Base-by-base conservation (phyloP, 35 echinoderm and acorn worm species). In the Heliocidaris tuberculata region DNA sequence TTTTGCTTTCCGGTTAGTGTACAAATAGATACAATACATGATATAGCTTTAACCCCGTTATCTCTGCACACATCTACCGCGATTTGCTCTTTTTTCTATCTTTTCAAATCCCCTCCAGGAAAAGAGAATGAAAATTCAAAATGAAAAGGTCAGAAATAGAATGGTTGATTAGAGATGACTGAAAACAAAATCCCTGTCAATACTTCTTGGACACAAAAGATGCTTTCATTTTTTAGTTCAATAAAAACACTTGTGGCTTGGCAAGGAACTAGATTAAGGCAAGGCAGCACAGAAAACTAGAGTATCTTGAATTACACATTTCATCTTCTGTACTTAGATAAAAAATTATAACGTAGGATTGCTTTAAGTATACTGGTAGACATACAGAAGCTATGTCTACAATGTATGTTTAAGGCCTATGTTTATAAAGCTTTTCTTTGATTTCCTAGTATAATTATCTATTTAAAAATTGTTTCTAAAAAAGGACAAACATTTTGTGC, bases 141-240 rank as follows among this genome's bases (percentile, higher is more conserved):
- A n/a, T 7, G 24, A 78, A 78, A 78, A 78, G 65, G 65, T 78
- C 65, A 78, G 65, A 78, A 78, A 78, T 78, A 78, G 65, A 78
- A 78, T n/a, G 65, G 65, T 78, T 78, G 65, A 27, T 21, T 27
- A 27, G 65, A 78, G 65, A 78, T 78, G 21, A 78, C 65, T 78
- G 65, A 78, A 78, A 78, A 78, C 65, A 78, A 19, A 78, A n/a
- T 78, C 65, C 65, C 27, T 78, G 1, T 27, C 27, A n/a, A 24
- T 78, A 24, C 65, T 78, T n/a, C 27, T 78, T 4, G 21, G 65
- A 78, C 65, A 78, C 65, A 78, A 78, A 78, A 78, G 65, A 78
- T 78, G 65, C 65, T 78, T 78, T 78, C 65, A 78, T 78, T 78
- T 78, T 78, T n/a, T 78, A 19, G 65, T 78, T n/a, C 65, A 78